Percentiles rank a stretch among this genome's conserved stretches.
Evolutionary conservation across 1,140 invertebrate genomes (phyloP).

Genomic region (Cyphomyrmex costatus): DNA sequence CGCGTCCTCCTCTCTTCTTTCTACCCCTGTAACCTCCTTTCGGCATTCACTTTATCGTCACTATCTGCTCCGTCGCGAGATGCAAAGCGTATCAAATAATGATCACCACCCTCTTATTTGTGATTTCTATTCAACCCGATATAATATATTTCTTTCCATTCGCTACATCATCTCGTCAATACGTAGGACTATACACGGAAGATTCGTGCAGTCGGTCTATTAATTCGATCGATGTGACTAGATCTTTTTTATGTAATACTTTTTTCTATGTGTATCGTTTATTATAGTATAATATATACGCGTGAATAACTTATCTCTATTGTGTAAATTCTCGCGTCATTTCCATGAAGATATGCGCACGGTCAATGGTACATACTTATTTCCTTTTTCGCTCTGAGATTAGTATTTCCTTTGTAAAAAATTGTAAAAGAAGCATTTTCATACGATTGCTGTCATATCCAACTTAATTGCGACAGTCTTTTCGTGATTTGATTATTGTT

Average conservation of each 20-base stretch:
- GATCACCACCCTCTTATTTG: background rate
- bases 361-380: no score
- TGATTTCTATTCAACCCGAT: conserved; percentile 11
- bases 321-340: conserved; percentile 8
- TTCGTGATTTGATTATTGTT: conserved; percentile 31
- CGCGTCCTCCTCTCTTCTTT: conserved; percentile 40
- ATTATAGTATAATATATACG: background rate
- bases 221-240: conserved; percentile 7
- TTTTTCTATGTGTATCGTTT: background rate
- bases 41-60: conserved; percentile 47
- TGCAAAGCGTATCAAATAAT: conserved; percentile 28
- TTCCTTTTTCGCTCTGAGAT: background rate
- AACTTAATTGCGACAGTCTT: background rate
- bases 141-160: conserved; percentile 27
- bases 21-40: conserved; percentile 57
- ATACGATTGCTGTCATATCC: conserved; percentile 8
- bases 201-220: conserved; percentile 28
- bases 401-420: conserved; percentile 40
- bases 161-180: no score
- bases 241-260: background rate
- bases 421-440: conserved; percentile 46
- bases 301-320: background rate
- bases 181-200: background rate
- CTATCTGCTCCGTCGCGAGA: conserved; percentile 38
- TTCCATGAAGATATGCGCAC: background rate